Base-by-base conservation (phyloP, 1,140 invertebrate species). In the Macrocentrus cingulum region DNA sequence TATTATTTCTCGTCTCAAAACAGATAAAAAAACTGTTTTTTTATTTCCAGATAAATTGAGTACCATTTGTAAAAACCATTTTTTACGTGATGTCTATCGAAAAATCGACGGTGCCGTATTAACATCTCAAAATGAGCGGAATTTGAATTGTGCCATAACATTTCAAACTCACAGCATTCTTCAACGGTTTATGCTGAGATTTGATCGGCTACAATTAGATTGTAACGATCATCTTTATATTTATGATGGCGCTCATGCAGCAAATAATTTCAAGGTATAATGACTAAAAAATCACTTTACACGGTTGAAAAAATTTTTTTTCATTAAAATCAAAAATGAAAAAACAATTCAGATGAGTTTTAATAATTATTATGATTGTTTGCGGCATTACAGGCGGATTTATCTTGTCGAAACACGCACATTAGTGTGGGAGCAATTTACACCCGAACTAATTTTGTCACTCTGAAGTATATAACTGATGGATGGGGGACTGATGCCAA, bases 191-290 rank as follows among this genome's bases (percentile, higher is more conserved):
- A 95, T 95, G 91, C 84, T 96, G 59, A 85, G 93, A 63, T 96
- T 96, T 78, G 88, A 90, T 64, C 78, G 83, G 64, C 76, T 90
- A 19, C 83, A 86, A 64, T 83, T 96, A 51, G 94, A 95, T 81
- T 96, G 93, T 82, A 94, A 95, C 71, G 93, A 96, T 80, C 92
- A 95, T 78, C 84, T 96, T 8, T 91, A 88, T 69, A 92, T 96
- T 67, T 96, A 91, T 72, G 94, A 96, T 81, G 93, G 93, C 7
- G 92, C 91, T 9, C 91, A 95, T 70, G 89, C 90, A 23, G 91
- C 91, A 22, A 90, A 90, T 36, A 88, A 84, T 62, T 88, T 89
- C 64, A 94, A 94, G 88, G 93, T 95, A 78, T 9, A 29, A 9
- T 29, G 9, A 29, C 25, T 29, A 29, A 29, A 5, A 29, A 9